phyloP scores from a whole-genome alignment of 2,113 vertebrate species.

The Orcinus orca region DNA sequence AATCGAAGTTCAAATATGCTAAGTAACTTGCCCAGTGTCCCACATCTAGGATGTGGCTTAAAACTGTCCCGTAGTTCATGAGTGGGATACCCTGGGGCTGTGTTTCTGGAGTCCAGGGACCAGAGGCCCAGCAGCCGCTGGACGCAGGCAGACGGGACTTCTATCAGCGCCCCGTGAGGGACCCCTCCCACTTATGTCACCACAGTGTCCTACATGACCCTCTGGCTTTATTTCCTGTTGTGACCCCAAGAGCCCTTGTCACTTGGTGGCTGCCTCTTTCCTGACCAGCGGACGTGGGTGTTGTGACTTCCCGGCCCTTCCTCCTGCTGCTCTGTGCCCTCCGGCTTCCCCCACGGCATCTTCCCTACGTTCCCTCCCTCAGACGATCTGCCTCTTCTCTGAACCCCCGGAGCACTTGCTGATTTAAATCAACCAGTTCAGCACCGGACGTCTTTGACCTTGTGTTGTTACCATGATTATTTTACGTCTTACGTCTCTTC shows the following conservation, averaged over 20 bases:
- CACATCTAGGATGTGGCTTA: not conserved
- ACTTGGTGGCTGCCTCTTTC: not conserved
- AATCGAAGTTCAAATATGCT: not conserved
- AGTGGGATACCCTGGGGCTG: not conserved
- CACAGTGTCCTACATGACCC: fast-evolving
- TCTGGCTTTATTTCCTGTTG: not conserved
- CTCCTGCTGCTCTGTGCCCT: not conserved
- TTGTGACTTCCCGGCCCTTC: not conserved
- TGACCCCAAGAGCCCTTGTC: not conserved
- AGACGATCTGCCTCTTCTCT: not conserved
- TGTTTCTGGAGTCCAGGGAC: not conserved
- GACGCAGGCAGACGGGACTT: not conserved
- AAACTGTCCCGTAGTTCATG: not conserved
- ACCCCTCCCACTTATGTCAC: not conserved
- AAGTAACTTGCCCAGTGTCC: not conserved
- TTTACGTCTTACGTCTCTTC: not conserved
- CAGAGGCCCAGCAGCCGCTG: not conserved
- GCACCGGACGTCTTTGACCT: not conserved
- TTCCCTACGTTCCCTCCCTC: not conserved
- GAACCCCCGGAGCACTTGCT: not conserved
- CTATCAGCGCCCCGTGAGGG: not conserved
- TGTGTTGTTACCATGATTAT: not conserved
- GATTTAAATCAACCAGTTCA: not conserved
- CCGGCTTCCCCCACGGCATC: not conserved
- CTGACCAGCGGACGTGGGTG: not conserved